Evolutionary conservation across 2,888 invertebrate genomes (phyloP), one percentile per base, ranked within the genome.

Genomic region (Phortica okadai): DNA sequence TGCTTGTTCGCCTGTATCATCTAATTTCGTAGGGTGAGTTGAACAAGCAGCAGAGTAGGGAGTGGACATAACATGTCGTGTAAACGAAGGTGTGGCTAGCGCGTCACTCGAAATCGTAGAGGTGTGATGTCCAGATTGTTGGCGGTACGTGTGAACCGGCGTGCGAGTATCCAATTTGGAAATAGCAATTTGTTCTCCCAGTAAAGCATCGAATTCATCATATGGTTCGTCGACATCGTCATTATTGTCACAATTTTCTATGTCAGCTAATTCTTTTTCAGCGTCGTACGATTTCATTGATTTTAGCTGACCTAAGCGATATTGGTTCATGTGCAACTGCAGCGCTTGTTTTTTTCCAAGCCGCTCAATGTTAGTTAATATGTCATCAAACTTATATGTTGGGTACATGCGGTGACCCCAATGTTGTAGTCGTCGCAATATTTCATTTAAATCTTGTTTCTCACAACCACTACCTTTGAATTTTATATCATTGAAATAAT

Each of bases 381-480:
- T 95, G 90, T 98, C 97, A 88, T 96, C 96, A 91, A 98, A 99
- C 14, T 95, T 94, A 88, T 95, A 95, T 88, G 96, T 97, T 0
- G 99, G 98, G 91, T 95, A 98, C 81, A 99, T 92, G 73, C 98
- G 93, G 91, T 98, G 98, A 0, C 95, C 96, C 99, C 99, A 99
- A 89, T 98, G 97, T 86, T 98, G 97, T 75, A 98, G 90, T 76
- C 94, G 95, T 75, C 95, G 95, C 92, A 99, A 93, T 0, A 98
- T 92, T 78, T 94, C 91, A 84, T 96, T 94, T 58, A 99, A 92
- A 91, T 99, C 98, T 73, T 95, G 93, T 82, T 94, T 94, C 91
- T 98, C 98, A 89, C 95, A 92, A 0, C 96, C 96, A 91, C 95
- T 95, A 0, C 94, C 94, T 90, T 94, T 94, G 84, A 96, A 96